A percentile compares a stretch with the other conserved stretches of the same genome.
Evolutionary conservation across 2,113 vertebrate species (phyloP).

Genomic region (Melanostigma gelatinosum): DNA sequence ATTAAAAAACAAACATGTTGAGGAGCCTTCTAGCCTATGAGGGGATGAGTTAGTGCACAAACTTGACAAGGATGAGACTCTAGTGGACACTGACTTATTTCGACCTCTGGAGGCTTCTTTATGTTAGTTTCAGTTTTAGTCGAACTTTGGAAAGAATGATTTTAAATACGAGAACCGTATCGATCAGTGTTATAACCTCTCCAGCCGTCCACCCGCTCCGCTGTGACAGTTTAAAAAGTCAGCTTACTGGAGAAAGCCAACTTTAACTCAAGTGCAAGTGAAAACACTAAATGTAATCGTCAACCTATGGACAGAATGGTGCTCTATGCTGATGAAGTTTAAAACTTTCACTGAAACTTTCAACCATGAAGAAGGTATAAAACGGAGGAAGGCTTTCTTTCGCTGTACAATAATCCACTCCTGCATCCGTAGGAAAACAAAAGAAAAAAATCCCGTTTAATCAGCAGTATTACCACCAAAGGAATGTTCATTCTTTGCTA

Average conservation of each 20-base stretch:
- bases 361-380: background rate
- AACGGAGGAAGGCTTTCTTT: background rate
- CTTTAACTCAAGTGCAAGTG: background rate
- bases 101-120: background rate
- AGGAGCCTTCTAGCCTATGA: background rate
- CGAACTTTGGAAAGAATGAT: background rate
- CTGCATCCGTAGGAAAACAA: background rate
- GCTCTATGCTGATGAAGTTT: background rate
- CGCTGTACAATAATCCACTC: background rate
- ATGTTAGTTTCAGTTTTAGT: background rate
- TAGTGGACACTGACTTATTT: background rate
- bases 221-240: background rate
- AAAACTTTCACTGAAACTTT: background rate
- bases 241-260: background rate
- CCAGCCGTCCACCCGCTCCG: background rate
- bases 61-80: background rate
- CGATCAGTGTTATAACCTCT: background rate
- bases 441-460: slow-evolving; percentile 9
- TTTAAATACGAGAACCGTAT: background rate
- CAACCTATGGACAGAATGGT: background rate
- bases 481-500: slow-evolving; percentile 6
- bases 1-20: background rate
- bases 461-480: slow-evolving; percentile 9
- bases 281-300: background rate
- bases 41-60: background rate